Evolutionary conservation across 2,797 vertebrate species (phyloP).

Genomic region (Pteronotus mesoamericanus): DNA sequence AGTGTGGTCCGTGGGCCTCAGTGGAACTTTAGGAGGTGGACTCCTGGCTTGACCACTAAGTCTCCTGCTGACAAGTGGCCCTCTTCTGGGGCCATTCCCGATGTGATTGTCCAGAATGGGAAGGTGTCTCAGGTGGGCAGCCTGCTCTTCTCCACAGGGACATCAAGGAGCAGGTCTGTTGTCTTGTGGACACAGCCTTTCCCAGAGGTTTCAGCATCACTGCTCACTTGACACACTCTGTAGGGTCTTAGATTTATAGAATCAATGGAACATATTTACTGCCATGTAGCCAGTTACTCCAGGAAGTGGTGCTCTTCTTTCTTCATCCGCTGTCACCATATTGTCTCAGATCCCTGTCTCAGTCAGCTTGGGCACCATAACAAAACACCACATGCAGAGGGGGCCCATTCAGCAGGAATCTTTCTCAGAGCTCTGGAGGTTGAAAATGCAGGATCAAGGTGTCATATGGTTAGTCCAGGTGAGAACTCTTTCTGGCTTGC

Average conservation of each 20-base stretch:
- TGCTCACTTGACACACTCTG: background rate
- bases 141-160: background rate
- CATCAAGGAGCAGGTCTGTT: background rate
- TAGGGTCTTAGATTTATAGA: no score
- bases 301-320: background rate
- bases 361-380: background rate
- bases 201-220: background rate
- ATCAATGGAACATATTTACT: background rate
- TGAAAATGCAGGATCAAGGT: no score
- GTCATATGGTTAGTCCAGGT: background rate
- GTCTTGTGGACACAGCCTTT: background rate
- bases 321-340: accelerated
- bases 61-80: background rate
- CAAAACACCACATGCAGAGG: background rate
- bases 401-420: accelerated
- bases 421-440: no score
- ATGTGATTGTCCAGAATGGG: background rate
- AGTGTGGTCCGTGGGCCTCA: background rate
- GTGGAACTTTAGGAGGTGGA: background rate
- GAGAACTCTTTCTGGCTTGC: background rate
- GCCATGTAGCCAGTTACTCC: accelerated
- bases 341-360: no score
- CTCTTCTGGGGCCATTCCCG: background rate
- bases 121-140: accelerated
- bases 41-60: background rate